phyloP scores from a whole-genome alignment of 2,797 vertebrate genomes.

The Hozukius guyotensis region DNA sequence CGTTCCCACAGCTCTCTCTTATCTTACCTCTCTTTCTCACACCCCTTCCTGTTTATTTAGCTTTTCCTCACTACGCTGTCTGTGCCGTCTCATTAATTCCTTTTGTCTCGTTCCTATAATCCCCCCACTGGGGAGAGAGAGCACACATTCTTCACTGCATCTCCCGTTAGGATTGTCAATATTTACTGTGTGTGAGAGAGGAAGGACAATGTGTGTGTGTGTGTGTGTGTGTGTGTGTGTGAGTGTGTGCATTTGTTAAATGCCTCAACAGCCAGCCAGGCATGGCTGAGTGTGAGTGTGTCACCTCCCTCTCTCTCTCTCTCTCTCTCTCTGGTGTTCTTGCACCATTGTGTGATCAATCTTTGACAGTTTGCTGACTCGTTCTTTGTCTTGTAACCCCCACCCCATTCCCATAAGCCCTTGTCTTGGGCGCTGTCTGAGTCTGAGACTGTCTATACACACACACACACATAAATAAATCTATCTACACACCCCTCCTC shows the following conservation, averaged over 20 bases:
- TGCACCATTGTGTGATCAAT: constrained; percentile 58
- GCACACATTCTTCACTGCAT: constrained; percentile 47
- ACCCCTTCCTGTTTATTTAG: not conserved
- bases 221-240: constrained; percentile 10
- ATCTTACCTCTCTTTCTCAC: not conserved
- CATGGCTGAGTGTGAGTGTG: not conserved
- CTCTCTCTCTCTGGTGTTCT: constrained; percentile 21
- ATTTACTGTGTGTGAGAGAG: constrained; percentile 55
- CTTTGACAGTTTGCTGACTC: constrained; percentile 71
- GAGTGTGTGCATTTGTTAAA: constrained; percentile 30
- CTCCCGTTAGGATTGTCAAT: constrained; percentile 58
- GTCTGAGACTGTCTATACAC: constrained; percentile 46
- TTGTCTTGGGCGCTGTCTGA: constrained; percentile 49
- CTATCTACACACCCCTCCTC: not conserved
- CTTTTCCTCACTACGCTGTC: not conserved
- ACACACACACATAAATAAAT: not conserved
- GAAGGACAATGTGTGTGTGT: constrained; percentile 3
- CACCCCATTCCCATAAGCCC: not conserved
- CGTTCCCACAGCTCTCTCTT: not conserved
- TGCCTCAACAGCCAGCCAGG: constrained; percentile 19
- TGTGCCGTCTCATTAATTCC: constrained; percentile 13
- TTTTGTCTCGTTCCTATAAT: constrained; percentile 54
- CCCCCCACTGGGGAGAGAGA: constrained; percentile 15
- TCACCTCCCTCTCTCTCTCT: not conserved
- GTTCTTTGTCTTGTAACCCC: constrained; percentile 52